phyloP scores from a whole-genome alignment of 2,797 vertebrate species.

The Bradypus variegatus region DNA sequence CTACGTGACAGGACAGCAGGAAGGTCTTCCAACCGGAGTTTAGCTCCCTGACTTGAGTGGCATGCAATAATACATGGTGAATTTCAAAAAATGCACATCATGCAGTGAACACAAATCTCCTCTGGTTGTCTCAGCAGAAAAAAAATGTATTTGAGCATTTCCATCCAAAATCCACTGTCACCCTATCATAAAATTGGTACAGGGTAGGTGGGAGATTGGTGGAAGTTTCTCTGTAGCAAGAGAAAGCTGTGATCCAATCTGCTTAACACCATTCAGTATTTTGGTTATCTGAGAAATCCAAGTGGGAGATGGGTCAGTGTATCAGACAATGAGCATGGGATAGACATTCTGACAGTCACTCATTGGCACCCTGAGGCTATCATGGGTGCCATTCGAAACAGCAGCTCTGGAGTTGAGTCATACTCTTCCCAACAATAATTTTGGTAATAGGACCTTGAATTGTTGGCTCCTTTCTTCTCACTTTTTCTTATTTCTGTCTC shows the following conservation, averaged over 20 bases:
- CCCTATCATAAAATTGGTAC: too few relatives aligned
- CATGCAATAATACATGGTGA: neutral
- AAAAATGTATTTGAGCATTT: neutral
- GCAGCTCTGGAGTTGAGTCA: neutral
- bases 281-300: neutral
- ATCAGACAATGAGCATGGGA: fast-evolving
- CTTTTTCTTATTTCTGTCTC: neutral
- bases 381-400: fast-evolving
- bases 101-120: too few relatives aligned
- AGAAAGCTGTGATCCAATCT: neutral
- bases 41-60: neutral
- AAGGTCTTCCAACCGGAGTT: neutral
- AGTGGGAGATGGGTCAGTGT: too few relatives aligned
- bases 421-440: fast-evolving
- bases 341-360: fast-evolving
- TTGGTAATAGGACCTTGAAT: neutral
- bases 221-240: neutral
- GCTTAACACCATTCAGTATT: fast-evolving
- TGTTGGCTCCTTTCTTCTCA: neutral
- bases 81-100: neutral
- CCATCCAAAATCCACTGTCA: neutral
- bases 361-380: fast-evolving
- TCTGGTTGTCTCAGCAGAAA: neutral
- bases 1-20: too few relatives aligned
- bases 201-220: too few relatives aligned